Conservation (phyloP, 2,888 invertebrate species). For the Stegophylla sp. region DNA sequence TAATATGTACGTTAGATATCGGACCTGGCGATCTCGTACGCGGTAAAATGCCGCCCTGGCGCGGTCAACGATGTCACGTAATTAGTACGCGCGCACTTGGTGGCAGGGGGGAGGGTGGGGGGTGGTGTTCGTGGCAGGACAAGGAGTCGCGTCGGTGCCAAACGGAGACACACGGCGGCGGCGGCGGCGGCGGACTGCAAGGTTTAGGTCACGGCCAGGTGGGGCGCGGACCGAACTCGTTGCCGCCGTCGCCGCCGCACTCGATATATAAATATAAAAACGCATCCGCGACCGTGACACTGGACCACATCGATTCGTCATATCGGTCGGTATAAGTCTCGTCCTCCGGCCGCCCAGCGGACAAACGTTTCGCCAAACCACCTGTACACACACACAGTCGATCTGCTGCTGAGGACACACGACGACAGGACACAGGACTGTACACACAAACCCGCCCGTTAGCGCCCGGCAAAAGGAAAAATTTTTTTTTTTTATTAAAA, state of each 20-base stretch:
- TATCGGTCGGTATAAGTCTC: slow-evolving; percentile 47
- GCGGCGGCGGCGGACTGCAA: no score
- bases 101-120: background rate
- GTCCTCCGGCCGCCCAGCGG: background rate
- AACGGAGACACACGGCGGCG: no score
- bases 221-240: slow-evolving; percentile 27
- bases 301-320: slow-evolving; percentile 53
- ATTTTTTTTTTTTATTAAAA: no score
- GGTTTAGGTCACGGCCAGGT: slow-evolving; percentile 58
- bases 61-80: slow-evolving; percentile 44
- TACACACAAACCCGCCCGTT: no score
- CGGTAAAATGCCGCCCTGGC: slow-evolving; percentile 27
- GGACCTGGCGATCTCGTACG: slow-evolving; percentile 10
- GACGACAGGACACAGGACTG: background rate
- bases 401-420: background rate
- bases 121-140: background rate
- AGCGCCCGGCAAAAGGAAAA: no score
- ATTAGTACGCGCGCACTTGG: slow-evolving; percentile 50
- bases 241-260: background rate
- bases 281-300: slow-evolving; percentile 58
- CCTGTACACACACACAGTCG: background rate
- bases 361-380: slow-evolving; percentile 27
- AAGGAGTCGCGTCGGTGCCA: slow-evolving; percentile 19
- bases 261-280: slow-evolving; percentile 53
- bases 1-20: no score